phyloP scores from a whole-genome alignment of 1,140 invertebrate species.

The Drosophila setifemur region DNA sequence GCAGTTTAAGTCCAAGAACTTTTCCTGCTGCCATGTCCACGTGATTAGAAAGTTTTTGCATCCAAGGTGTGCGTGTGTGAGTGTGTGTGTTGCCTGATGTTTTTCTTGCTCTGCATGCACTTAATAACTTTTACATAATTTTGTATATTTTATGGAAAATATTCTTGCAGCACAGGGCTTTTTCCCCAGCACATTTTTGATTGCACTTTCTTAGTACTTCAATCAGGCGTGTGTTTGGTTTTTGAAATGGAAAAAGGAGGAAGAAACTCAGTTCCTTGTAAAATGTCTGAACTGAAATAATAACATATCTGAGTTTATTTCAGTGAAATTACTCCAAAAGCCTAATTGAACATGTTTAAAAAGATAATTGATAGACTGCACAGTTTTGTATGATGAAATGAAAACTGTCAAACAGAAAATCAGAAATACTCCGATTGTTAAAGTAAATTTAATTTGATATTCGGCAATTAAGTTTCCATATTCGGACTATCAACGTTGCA shows the following conservation, averaged over 20 bases:
- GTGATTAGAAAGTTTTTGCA: slow-evolving; percentile 76
- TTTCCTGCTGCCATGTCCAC: slow-evolving; percentile 61
- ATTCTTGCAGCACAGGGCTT: slow-evolving; percentile 56
- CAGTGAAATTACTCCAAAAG: too few relatives aligned
- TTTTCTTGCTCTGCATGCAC: slow-evolving; percentile 73
- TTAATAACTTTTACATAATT: slow-evolving; percentile 81
- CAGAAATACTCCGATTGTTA: slow-evolving; percentile 3
- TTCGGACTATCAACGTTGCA: neutral
- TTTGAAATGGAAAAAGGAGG: neutral
- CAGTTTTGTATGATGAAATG: neutral
- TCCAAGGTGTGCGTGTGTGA: slow-evolving; percentile 30
- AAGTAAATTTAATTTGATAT: slow-evolving; percentile 9
- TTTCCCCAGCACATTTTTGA: slow-evolving; percentile 3
- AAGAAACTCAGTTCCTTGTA: neutral
- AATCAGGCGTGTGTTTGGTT: slow-evolving; percentile 28
- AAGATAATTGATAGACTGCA: neutral
- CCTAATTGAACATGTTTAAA: too few relatives aligned
- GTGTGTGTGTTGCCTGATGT: slow-evolving; percentile 47
- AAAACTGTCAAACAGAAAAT: neutral
- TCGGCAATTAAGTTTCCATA: slow-evolving; percentile 19
- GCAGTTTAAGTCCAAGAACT: slow-evolving; percentile 57
- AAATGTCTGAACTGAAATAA: too few relatives aligned
- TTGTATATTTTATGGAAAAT: slow-evolving; percentile 79
- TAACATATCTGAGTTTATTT: too few relatives aligned
- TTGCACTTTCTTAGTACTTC: slow-evolving; percentile 1